phyloP scores from a whole-genome alignment of 2,888 invertebrate species.

The Palloptera scutellata region DNA sequence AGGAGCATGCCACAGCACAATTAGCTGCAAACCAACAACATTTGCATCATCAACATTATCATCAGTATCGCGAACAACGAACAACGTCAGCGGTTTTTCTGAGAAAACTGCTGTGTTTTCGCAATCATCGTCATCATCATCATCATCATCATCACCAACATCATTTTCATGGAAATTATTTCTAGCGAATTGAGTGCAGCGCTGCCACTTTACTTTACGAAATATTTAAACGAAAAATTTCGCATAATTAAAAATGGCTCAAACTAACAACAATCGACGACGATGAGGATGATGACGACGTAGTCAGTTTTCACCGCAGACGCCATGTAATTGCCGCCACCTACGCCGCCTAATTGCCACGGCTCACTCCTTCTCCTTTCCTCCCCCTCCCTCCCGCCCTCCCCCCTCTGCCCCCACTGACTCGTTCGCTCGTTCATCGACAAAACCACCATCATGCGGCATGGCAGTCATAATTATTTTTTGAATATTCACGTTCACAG shows the following conservation, averaged over 20 bases:
- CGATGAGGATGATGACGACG: too few relatives aligned
- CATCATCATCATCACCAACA: conserved; percentile 9
- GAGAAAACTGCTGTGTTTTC: neutral
- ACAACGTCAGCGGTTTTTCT: conserved; percentile 11
- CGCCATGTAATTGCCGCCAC: too few relatives aligned
- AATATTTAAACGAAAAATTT: conserved; percentile 32
- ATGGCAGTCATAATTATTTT: neutral
- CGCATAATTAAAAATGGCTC: conserved; percentile 33
- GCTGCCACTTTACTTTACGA: neutral
- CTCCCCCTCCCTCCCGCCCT: too few relatives aligned
- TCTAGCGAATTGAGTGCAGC: neutral
- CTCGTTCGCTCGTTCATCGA: conserved; percentile 24
- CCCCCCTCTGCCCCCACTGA: neutral
- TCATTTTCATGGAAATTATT: neutral
- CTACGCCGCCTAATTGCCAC: too few relatives aligned
- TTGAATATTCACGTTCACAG: neutral
- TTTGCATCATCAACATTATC: too few relatives aligned
- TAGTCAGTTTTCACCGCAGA: too few relatives aligned
- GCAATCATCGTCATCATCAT: conserved; percentile 6
- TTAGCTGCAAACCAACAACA: too few relatives aligned
- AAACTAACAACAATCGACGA: neutral
- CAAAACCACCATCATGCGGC: conserved; percentile 4
- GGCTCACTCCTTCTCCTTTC: too few relatives aligned
- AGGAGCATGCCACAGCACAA: too few relatives aligned
- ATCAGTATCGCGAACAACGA: neutral